Base-by-base conservation (phyloP, 1,140 invertebrate species). In the Magallana gigas region DNA sequence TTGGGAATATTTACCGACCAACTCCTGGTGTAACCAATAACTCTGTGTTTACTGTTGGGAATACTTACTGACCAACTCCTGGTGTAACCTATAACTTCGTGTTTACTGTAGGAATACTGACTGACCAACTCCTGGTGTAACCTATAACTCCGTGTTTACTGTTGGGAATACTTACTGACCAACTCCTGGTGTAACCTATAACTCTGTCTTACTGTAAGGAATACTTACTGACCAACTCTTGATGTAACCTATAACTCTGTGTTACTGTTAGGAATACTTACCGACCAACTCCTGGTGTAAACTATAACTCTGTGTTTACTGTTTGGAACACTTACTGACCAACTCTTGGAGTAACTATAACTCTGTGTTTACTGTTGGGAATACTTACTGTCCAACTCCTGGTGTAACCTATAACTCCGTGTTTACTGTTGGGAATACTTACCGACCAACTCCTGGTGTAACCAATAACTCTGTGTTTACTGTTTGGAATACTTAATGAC, bases 61-160 rank as follows among this genome's bases (percentile, higher is more conserved):
- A 0, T 23, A 23, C 23, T 23, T 23, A 23, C 23, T 23, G 90
- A 88, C 83, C 85, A 87, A 62, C 96, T 96, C 91, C 96, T 95
- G 1, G 96, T 97, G 57, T 97, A 95, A 56, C 96, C 97, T 57
- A 97, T 96, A 36, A 97, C 96, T 2, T 97, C 97, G 89, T 97
- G 96, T 93, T 97, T 97, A 1, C 97, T 97, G 1, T 23, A 0
- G 23, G 23, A 23, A 0, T 23, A 23, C 23, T 23, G 0, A 23
- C 23, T 23, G 90, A 88, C 83, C 85, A 87, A 62, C 96, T 96
- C 91, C 96, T 95, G 1, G 96, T 97, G 57, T 97, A 95, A 56
- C 96, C 97, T 57, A 97, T 96, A 36, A 97, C 96, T 2, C 97
- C 97, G 89, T 97, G 96, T 93, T 97, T 97, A 1, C 97, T 97